phyloP scores from a whole-genome alignment of 53 echinoderm and acorn worm species.

The Zoroaster sp. region DNA sequence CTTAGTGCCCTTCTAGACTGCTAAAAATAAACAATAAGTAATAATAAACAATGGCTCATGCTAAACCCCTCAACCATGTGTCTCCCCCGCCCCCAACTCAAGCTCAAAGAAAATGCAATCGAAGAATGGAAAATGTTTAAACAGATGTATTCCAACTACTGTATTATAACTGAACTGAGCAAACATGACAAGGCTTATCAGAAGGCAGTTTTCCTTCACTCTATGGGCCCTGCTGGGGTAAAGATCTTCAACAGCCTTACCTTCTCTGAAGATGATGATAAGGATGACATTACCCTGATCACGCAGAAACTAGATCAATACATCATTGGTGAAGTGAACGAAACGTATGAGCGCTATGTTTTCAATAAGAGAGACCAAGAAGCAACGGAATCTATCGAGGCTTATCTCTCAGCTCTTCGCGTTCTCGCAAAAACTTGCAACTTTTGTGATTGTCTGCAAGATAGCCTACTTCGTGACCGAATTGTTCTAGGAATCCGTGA shows the following conservation, averaged over 20 bases:
- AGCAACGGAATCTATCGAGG: too few relatives aligned
- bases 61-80: neutral
- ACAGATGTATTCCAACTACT: neutral
- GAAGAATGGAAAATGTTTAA: constrained; percentile 14
- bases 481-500: constrained; percentile 13
- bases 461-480: constrained; percentile 23
- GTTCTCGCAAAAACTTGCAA: neutral
- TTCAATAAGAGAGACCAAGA: neutral
- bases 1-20: too few relatives aligned
- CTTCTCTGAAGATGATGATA: neutral
- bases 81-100: neutral
- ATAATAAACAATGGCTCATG: neutral
- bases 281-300: neutral
- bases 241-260: neutral
- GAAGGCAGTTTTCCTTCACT: neutral
- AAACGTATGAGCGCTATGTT: constrained; percentile 4
- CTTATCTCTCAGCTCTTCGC: neutral
- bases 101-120: neutral
- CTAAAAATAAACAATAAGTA: too few relatives aligned
- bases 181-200: constrained; percentile 15
- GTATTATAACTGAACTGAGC: neutral
- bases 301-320: neutral
- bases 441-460: constrained; percentile 17
- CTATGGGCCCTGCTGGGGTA: neutral
- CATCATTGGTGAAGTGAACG: neutral